A percentile compares a stretch with the other conserved stretches of the same genome.
phyloP scores from a whole-genome alignment of 1,140 invertebrate genomes.

The Caerostris extrusa region DNA sequence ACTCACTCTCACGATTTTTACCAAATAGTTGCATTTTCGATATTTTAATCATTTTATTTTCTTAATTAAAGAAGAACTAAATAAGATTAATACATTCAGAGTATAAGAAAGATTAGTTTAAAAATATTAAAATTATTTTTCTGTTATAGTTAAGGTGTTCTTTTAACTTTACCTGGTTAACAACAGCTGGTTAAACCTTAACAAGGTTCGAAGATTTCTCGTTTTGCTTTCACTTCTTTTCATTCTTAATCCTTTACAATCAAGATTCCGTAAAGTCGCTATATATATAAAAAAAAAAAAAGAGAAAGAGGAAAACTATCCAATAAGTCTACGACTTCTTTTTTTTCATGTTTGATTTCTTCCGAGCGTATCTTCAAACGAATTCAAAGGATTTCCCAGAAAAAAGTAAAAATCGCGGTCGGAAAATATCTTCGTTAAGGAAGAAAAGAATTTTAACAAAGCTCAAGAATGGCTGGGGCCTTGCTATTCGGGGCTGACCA shows the following conservation, averaged over 20 bases:
- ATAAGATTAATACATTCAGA: no score
- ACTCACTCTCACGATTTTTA: no score
- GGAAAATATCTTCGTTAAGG: conserved; percentile 68
- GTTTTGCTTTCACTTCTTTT: not conserved
- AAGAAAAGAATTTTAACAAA: conserved; percentile 64
- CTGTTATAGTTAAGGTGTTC: no score
- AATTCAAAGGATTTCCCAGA: conserved; percentile 41
- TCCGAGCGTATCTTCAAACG: conserved; percentile 53
- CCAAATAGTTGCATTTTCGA: no score
- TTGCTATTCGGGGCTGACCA: conserved; percentile 68
- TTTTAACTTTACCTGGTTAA: no score
- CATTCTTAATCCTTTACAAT: conserved; percentile 3
- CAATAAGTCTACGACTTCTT: conserved; percentile 24
- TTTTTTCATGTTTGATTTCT: not conserved
- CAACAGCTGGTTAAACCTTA: not conserved
- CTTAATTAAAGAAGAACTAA: no score
- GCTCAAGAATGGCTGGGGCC: conserved; percentile 17
- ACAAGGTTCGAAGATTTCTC: not conserved
- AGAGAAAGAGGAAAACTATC: conserved; percentile 37
- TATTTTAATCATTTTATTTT: no score
- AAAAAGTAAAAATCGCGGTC: not conserved
- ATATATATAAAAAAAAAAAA: not conserved
- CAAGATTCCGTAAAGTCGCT: not conserved
- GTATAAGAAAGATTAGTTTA: no score
- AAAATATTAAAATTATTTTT: no score